Base-by-base conservation (phyloP, 2,797 vertebrate genomes). In the Selene dorsalis region DNA sequence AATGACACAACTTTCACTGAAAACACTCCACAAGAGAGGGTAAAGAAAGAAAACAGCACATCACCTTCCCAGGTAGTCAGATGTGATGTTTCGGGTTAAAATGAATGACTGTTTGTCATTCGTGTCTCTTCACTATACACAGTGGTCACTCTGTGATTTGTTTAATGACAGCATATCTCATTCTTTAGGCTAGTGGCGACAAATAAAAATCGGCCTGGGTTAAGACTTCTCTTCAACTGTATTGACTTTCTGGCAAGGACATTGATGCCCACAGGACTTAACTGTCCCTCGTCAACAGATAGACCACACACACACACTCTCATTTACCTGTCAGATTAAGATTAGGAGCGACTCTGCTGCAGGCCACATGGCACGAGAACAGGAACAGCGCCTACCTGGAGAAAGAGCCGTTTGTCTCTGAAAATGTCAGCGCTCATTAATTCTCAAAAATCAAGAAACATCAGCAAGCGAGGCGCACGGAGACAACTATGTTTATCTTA, bases 271-370 rank as follows among this genome's bases (percentile, higher is more conserved):
- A 88, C 79, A 89, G 89, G 87, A 90, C 85, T 85, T 64, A 91
- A 90, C 79, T 90, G 91, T 91, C 90, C 88, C 86, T 89, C 79
- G 67, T 92, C 90, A 89, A 90, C 86, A 89, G 87, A 89, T 72
- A 92, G 92, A 93, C 91, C 92, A 88, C 93, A 93, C 92, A 92
- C 92, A 92, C 88, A 90, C 86, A 69, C 77, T 73, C 87, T 94
- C 92, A 93, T 94, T 94, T 94, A 93, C 89, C 92, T 94, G 92
- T 93, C 93, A 94, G 91, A 93, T 93, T 92, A 92, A 91, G 86
- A 90, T 92, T 89, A 90, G 77, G 77, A 91, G 86, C 69, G 79
- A 86, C 85, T 92, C 80, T 69, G 87, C 92, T 93, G 38, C 73
- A 45, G 91, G 92, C 91, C 89, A 89, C 84, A 88, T 89, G 90